phyloP scores from a whole-genome alignment of 2,113 vertebrate genomes.

The Tursiops truncatus region DNA sequence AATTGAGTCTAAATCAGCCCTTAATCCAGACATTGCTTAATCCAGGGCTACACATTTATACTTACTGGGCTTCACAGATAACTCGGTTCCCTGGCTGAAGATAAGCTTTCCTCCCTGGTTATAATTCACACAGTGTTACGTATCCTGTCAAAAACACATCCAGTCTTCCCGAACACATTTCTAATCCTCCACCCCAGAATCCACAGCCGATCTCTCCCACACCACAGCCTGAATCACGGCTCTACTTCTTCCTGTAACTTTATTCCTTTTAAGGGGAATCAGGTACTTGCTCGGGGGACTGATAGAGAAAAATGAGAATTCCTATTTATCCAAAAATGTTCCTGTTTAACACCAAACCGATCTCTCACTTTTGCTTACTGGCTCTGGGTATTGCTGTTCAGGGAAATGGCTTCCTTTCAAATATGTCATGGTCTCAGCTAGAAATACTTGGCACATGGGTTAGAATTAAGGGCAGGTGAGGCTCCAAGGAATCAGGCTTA shows the following conservation, averaged over 20 bases:
- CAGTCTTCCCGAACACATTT: conserved; percentile 74
- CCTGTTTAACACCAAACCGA: conserved; percentile 56
- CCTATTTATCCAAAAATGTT: conserved; percentile 56
- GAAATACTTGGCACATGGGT: not conserved
- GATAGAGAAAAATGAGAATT: conserved; percentile 55
- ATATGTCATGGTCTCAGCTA: not conserved
- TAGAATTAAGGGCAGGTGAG: conserved; percentile 17
- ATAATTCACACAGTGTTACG: conserved; percentile 74
- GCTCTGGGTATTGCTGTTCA: conserved; percentile 3
- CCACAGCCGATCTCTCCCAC: conserved; percentile 43
- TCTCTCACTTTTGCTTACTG: conserved; percentile 50
- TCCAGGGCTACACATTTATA: conserved; percentile 71
- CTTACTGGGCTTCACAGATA: conserved; percentile 80
- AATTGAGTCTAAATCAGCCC: conserved; percentile 69
- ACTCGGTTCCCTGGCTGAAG: conserved; percentile 75
- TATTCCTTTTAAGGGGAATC: conserved; percentile 47
- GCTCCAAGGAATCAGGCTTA: conserved; percentile 50
- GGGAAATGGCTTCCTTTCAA: conserved; percentile 54
- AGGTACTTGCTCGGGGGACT: not conserved
- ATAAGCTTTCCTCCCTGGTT: conserved; percentile 76
- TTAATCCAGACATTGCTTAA: conserved; percentile 75
- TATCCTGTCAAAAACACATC: conserved; percentile 75
- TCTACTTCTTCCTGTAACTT: conserved; percentile 32
- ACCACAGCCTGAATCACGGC: conserved; percentile 17
- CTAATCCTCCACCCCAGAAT: conserved; percentile 60